Percentiles rank a stretch among this genome's conserved stretches.
Evolutionary conservation across 2,113 vertebrate species (phyloP).

Genomic region (Tretioscincus oriximinensis): DNA sequence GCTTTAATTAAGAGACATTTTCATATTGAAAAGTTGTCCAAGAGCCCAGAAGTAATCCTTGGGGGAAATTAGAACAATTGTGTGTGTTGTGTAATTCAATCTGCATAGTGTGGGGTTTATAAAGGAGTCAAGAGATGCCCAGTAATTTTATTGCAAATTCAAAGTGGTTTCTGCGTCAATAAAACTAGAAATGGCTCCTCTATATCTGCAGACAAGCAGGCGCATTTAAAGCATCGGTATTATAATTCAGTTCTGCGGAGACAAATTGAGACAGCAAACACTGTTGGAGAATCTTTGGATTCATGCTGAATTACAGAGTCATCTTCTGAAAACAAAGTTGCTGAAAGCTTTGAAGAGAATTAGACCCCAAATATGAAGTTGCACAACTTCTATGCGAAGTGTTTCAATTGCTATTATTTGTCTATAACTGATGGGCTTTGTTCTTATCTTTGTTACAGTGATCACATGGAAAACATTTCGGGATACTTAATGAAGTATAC

Average conservation of each 20-base stretch:
- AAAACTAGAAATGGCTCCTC: not conserved
- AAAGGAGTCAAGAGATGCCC: not conserved
- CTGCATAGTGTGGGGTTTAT: conserved; percentile 7
- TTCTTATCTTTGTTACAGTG: conserved; percentile 71
- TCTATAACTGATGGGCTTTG: conserved; percentile 48
- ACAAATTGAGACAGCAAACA: not conserved
- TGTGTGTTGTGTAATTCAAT: conserved; percentile 12
- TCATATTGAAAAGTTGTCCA: conserved; percentile 20
- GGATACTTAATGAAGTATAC: conserved; percentile 99
- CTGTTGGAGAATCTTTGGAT: not conserved
- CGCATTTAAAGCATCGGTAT: not conserved
- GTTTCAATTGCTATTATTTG: conserved; percentile 17
- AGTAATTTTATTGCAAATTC: conserved; percentile 3
- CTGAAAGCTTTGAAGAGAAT: not conserved
- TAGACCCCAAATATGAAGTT: conserved; percentile 14
- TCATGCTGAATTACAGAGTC: conserved; percentile 5
- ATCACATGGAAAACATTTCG: conserved; percentile 97
- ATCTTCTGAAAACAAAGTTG: conserved; percentile 37
- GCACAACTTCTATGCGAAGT: conserved; percentile 24
- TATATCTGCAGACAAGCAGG: not conserved
- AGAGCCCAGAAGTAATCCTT: conserved; percentile 10
- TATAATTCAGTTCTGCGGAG: conserved; percentile 23
- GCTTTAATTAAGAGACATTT: not conserved
- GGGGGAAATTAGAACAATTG: not conserved
- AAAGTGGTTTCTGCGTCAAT: not conserved